Percentiles rank a stretch among this genome's conserved stretches.
These are phyloP conservation scores for Chrosomus eos DNA, from an alignment of 2,797 vertebrate genomes.

Conservation along the genomic window DNA sequence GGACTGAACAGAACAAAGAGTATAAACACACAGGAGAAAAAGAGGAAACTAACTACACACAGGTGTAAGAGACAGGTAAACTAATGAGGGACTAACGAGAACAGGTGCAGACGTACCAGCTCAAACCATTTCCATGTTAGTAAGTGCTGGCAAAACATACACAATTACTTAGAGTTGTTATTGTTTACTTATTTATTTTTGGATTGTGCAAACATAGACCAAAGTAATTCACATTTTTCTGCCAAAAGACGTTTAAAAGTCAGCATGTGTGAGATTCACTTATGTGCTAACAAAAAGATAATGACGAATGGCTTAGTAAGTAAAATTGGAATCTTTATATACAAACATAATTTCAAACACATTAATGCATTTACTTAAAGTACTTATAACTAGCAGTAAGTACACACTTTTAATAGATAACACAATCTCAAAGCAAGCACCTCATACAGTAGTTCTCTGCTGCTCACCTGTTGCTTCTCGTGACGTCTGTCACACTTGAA, in stretches of 20 bases:
- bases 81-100: no score
- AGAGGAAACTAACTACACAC: no score
- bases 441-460: not conserved
- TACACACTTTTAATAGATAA: constrained; percentile 7
- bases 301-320: not conserved
- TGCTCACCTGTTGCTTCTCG: constrained; percentile 20
- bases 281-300: not conserved
- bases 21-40: no score
- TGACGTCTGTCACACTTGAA: constrained; percentile 12
- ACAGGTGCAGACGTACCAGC: no score
- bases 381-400: not conserved
- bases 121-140: no score
- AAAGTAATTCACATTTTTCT: not conserved
- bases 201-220: not conserved
- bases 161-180: not conserved
- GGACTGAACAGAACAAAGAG: no score
- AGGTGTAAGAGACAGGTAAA: no score
- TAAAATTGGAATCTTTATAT: not conserved
- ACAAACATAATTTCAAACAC: constrained; percentile 1
- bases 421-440: constrained; percentile 27
- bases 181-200: constrained; percentile 1
- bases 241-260: not conserved
- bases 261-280: not conserved
- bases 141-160: not conserved
- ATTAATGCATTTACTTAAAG: not conserved